A percentile compares a stretch with the other conserved stretches of the same genome.
phyloP scores from a whole-genome alignment of 2,113 vertebrate genomes.

The Amblyornis subalaris region DNA sequence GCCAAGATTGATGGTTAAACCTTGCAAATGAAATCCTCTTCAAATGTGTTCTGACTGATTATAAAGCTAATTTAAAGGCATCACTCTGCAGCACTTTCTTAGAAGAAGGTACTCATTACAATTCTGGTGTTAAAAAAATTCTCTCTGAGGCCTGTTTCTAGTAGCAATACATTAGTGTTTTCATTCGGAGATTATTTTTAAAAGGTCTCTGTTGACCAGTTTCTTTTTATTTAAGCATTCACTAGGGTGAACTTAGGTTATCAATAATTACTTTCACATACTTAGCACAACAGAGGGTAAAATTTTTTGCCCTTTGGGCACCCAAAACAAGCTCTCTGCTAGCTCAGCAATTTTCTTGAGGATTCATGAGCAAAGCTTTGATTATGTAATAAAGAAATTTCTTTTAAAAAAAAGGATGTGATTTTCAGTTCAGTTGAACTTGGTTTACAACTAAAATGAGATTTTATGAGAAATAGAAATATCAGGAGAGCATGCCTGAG shows the following conservation, averaged over 20 bases:
- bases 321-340: background rate
- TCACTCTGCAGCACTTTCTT: slow-evolving; percentile 14
- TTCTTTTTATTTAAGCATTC: background rate
- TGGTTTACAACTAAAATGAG: background rate
- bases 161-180: background rate
- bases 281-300: background rate
- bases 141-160: background rate
- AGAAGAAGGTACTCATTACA: slow-evolving; percentile 34
- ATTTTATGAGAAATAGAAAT: background rate
- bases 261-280: slow-evolving; percentile 14
- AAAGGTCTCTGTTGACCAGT: slow-evolving; percentile 3
- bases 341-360: background rate
- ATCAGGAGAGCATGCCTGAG: background rate
- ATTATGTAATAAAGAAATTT: background rate
- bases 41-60: slow-evolving; percentile 23
- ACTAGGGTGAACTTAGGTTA: background rate
- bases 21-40: slow-evolving; percentile 35
- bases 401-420: background rate
- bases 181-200: slow-evolving; percentile 12
- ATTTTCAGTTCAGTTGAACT: background rate
- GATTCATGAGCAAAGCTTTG: background rate
- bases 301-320: background rate
- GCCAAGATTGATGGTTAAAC: background rate
- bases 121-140: background rate
- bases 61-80: slow-evolving; percentile 35